Evolutionary conservation across 2,888 invertebrate species (phyloP).

Genomic region (Hydraecia micacea): DNA sequence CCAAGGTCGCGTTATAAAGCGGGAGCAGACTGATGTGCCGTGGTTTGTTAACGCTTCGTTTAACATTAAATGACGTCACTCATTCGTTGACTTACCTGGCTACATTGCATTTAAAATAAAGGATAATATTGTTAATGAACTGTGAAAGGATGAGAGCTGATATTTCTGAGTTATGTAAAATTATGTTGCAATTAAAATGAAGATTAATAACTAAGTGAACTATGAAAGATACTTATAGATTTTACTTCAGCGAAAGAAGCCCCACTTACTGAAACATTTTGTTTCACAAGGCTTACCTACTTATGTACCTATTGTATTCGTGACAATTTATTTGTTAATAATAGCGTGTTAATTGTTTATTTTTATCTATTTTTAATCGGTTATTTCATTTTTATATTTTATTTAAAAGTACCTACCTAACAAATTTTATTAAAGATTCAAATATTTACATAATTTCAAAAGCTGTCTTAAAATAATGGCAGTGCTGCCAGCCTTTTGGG

Average conservation of each 20-base stretch:
- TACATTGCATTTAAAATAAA: background rate
- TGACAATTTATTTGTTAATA: background rate
- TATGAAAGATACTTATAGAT: background rate
- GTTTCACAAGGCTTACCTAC: background rate
- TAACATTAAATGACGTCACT: conserved; percentile 19
- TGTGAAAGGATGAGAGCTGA: background rate
- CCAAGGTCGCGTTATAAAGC: conserved; percentile 47
- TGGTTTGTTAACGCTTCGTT: conserved; percentile 28
- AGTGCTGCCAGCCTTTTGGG: too few species aligned
- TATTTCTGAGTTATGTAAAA: too few species aligned
- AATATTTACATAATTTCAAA: too few species aligned
- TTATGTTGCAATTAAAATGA: too few species aligned
- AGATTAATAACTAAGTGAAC: background rate
- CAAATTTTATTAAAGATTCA: too few species aligned
- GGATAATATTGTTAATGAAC: background rate
- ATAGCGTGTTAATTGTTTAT: background rate
- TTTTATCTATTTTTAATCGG: background rate
- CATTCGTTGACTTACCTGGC: background rate
- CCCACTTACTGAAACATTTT: background rate
- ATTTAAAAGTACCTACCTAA: too few species aligned
- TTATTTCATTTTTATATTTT: too few species aligned
- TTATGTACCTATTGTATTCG: background rate
- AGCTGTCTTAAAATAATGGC: too few species aligned
- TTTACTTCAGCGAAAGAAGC: background rate
- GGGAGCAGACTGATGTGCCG: background rate